Percentiles rank a stretch among this genome's conserved stretches.
Evolutionary conservation across 1,140 invertebrate genomes (phyloP).

Genomic region (Solen grandis): DNA sequence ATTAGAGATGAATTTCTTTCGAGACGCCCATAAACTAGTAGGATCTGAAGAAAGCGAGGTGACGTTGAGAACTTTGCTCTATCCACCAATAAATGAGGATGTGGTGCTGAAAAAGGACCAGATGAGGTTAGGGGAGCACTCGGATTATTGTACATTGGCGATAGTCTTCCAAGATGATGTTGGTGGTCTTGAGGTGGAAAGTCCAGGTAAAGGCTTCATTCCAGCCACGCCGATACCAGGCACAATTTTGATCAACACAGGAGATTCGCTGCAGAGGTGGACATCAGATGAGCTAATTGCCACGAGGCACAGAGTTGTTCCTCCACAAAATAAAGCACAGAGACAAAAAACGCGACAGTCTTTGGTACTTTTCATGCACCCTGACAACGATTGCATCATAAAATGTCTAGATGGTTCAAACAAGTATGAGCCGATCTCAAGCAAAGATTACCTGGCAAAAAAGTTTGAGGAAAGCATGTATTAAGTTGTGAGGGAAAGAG

Average conservation of each 20-base stretch:
- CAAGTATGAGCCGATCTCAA: slow-evolving; percentile 66
- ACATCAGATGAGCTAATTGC: slow-evolving; percentile 57
- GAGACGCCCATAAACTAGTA: slow-evolving; percentile 23
- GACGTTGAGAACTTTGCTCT: slow-evolving; percentile 28
- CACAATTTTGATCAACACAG: slow-evolving; percentile 54
- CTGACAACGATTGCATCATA: slow-evolving; percentile 84
- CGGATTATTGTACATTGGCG: slow-evolving; percentile 89
- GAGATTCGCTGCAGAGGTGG: slow-evolving; percentile 58
- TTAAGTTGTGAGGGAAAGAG: too few species aligned
- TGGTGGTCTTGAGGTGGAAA: slow-evolving; percentile 79
- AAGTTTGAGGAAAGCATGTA: too few species aligned
- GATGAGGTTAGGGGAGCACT: slow-evolving; percentile 86
- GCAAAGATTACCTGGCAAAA: slow-evolving; percentile 69
- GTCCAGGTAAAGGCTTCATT: slow-evolving; percentile 30
- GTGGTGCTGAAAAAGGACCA: slow-evolving; percentile 73
- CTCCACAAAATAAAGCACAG: slow-evolving; percentile 85
- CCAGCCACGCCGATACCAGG: slow-evolving; percentile 46
- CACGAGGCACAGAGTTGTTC: slow-evolving; percentile 86
- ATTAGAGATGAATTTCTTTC: slow-evolving; percentile 20
- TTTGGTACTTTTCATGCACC: slow-evolving; percentile 89
- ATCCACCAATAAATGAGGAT: slow-evolving; percentile 7
- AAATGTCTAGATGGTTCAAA: slow-evolving; percentile 82
- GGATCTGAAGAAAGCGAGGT: slow-evolving; percentile 12
- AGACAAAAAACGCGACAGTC: slow-evolving; percentile 86
- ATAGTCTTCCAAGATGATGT: slow-evolving; percentile 85